Percentiles rank a stretch among this genome's conserved stretches.
These are phyloP conservation scores for Prochilodus magdalenae DNA, from an alignment of 2,113 vertebrate genomes.

Conservation along the genomic window DNA sequence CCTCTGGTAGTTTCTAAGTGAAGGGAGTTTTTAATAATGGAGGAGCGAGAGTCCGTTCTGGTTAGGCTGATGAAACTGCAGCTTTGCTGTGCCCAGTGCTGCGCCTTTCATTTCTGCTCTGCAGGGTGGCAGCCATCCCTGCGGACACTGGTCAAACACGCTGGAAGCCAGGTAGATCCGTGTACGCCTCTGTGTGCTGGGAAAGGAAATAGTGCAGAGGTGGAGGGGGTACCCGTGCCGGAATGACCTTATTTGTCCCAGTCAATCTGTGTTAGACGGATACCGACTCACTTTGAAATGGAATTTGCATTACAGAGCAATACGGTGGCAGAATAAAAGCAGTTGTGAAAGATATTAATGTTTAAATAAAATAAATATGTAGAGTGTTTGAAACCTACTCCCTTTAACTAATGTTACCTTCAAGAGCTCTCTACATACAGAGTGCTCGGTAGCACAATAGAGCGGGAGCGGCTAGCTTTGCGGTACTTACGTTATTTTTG, in stretches of 20 bases:
- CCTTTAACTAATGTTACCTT: background rate
- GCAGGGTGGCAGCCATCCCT: slow-evolving; percentile 57
- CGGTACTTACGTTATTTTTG: background rate
- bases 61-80: slow-evolving; percentile 70
- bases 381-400: background rate
- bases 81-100: slow-evolving; percentile 14
- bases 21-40: slow-evolving; percentile 68
- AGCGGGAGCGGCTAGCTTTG: background rate
- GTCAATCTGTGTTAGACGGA: background rate
- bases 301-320: background rate
- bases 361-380: slow-evolving; percentile 3
- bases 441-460: background rate
- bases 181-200: slow-evolving; percentile 50
- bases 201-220: slow-evolving; percentile 24
- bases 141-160: slow-evolving; percentile 44
- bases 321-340: background rate
- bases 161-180: slow-evolving; percentile 53
- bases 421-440: background rate
- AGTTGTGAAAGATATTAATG: background rate
- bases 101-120: slow-evolving; percentile 52
- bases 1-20: slow-evolving; percentile 13
- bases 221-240: slow-evolving; percentile 8
- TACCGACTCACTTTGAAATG: background rate
- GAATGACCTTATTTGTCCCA: slow-evolving; percentile 41
- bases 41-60: slow-evolving; percentile 59